phyloP scores from a whole-genome alignment of 1,140 invertebrate species.

The Liolophura sinensis region DNA sequence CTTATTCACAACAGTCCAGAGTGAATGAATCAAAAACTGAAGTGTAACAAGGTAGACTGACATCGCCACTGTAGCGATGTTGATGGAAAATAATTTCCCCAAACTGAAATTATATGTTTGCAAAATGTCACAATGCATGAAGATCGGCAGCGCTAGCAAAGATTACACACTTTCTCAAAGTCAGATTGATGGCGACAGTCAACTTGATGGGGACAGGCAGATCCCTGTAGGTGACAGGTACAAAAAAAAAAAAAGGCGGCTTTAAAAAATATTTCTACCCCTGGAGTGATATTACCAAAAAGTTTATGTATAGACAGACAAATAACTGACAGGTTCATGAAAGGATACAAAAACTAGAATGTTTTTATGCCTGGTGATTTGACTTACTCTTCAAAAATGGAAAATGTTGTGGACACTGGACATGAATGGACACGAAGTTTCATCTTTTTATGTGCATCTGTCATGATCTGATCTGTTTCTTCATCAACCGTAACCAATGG shows the following conservation, averaged over 20 bases:
- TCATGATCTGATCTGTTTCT: conserved; percentile 66
- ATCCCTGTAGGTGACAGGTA: not conserved
- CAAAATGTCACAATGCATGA: too few species aligned
- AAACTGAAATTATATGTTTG: too few species aligned
- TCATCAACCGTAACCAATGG: conserved; percentile 69
- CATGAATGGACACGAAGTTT: conserved; percentile 65
- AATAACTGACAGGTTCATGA: not conserved
- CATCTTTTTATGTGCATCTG: conserved; percentile 50
- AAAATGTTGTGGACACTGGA: conserved; percentile 74
- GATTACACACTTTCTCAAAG: too few species aligned
- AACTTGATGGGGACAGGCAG: not conserved
- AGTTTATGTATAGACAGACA: not conserved
- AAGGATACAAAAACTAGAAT: not conserved
- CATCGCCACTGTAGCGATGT: too few species aligned
- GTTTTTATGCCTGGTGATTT: conserved; percentile 1
- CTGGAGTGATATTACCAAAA: not conserved
- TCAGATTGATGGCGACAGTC: too few species aligned
- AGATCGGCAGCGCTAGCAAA: too few species aligned
- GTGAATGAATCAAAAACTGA: too few species aligned
- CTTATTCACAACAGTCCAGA: too few species aligned
- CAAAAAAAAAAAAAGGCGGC: not conserved
- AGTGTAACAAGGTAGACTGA: too few species aligned
- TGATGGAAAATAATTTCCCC: too few species aligned
- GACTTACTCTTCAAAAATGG: conserved; percentile 72
- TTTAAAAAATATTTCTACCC: not conserved